phyloP scores from a whole-genome alignment of 2,888 invertebrate genomes.

The Coronaproctus castanopsis region DNA sequence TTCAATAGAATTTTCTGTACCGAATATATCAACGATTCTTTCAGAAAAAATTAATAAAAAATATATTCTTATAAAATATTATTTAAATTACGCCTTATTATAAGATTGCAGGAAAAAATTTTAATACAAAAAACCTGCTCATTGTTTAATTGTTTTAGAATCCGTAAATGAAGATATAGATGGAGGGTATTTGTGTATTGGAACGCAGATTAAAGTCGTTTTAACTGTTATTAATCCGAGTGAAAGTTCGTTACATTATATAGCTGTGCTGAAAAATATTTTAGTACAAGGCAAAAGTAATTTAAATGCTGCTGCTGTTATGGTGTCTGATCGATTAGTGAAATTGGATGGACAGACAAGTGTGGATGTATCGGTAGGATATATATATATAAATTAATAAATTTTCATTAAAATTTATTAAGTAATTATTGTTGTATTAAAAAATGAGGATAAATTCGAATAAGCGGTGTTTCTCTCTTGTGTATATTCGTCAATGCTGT shows the following conservation, averaged over 20 bases:
- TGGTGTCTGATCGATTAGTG: background rate
- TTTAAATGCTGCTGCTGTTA: constrained; percentile 1
- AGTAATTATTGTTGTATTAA: background rate
- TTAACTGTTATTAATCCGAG: constrained; percentile 6
- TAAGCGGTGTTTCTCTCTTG: too few species aligned
- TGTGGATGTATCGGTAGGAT: background rate
- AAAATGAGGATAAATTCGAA: background rate
- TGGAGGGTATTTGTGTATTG: constrained; percentile 7
- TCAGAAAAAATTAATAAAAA: too few species aligned
- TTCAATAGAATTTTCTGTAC: too few species aligned
- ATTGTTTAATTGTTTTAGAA: too few species aligned
- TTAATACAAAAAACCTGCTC: too few species aligned
- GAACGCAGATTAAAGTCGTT: constrained; percentile 8
- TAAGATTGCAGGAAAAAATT: too few species aligned
- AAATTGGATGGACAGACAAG: background rate
- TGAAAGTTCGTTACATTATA: background rate
- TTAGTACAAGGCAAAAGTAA: background rate
- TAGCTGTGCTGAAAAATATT: constrained; percentile 3
- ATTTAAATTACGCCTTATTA: too few species aligned
- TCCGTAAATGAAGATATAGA: background rate
- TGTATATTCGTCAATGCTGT: too few species aligned
- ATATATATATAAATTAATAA: background rate
- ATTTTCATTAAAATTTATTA: background rate
- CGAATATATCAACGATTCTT: too few species aligned
- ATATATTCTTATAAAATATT: too few species aligned